A percentile compares a stretch with the other conserved stretches of the same genome.
These are phyloP conservation scores for Notocelia uddmanniana DNA, from an alignment of 2,888 invertebrate genomes.

Conservation along the genomic window DNA sequence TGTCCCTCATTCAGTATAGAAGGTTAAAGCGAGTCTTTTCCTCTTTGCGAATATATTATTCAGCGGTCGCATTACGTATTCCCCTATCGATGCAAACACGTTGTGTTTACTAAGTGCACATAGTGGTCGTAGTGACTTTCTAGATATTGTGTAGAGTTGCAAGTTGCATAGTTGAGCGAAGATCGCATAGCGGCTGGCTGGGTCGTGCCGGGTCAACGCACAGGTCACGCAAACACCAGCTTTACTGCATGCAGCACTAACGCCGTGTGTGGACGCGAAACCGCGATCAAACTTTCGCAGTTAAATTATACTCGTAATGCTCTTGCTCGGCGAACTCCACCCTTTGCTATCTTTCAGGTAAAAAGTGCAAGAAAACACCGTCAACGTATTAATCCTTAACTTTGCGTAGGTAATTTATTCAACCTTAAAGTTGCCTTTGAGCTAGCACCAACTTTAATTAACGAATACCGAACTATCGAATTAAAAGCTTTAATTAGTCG, in stretches of 20 bases:
- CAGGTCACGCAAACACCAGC: conserved; percentile 61
- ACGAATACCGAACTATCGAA: conserved; percentile 41
- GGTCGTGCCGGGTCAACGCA: conserved; percentile 65
- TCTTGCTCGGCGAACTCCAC: conserved; percentile 13
- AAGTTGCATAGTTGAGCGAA: conserved; percentile 57
- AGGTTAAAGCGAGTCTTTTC: conserved; percentile 36
- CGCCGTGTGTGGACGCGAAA: conserved; percentile 24
- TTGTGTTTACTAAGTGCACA: conserved; percentile 41
- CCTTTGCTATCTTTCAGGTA: neutral
- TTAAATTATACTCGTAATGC: conserved; percentile 26
- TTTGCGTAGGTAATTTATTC: conserved; percentile 19
- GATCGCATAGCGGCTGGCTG: conserved; percentile 60
- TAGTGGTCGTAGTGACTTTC: conserved; percentile 38
- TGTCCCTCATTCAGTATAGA: conserved; percentile 30
- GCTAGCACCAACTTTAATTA: conserved; percentile 39
- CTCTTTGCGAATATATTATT: conserved; percentile 41
- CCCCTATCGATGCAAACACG: conserved; percentile 42
- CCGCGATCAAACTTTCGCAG: conserved; percentile 31
- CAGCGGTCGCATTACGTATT: conserved; percentile 43
- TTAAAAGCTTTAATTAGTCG: conserved; percentile 46
- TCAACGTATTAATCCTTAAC: neutral
- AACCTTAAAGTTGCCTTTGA: conserved; percentile 14
- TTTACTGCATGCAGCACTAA: conserved; percentile 39
- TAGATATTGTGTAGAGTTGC: conserved; percentile 41
- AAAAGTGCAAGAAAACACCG: neutral